Conservation (phyloP, 2,113 vertebrate species). For the Urocitellus parryii region DNA sequence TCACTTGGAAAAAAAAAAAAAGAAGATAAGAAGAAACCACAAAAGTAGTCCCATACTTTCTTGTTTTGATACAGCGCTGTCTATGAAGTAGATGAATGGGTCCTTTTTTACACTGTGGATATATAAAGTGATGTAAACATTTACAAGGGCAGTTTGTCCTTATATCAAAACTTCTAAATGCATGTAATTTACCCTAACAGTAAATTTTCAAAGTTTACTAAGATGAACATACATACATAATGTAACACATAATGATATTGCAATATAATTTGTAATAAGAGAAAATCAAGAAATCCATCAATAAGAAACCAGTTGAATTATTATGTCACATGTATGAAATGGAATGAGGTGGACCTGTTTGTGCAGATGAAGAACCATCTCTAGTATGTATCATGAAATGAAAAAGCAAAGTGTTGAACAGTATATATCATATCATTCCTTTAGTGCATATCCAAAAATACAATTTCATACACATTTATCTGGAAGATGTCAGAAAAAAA, state of each 20-base stretch:
- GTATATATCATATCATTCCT: neutral
- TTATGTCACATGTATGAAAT: neutral
- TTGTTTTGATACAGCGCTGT: neutral
- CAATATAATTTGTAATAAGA: slow-evolving; percentile 5
- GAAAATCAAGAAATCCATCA: slow-evolving; percentile 21
- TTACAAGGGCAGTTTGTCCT: slow-evolving; percentile 13
- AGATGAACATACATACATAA: neutral
- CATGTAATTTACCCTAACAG: neutral
- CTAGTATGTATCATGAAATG: slow-evolving; percentile 1
- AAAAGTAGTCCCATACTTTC: neutral
- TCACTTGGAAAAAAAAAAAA: neutral
- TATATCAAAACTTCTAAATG: slow-evolving; percentile 58
- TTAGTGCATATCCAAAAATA: slow-evolving; percentile 39
- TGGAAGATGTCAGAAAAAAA: slow-evolving; percentile 32
- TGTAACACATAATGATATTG: neutral
- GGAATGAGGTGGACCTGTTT: neutral
- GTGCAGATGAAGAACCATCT: slow-evolving; percentile 3
- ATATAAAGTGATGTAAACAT: slow-evolving; percentile 12
- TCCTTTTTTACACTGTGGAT: neutral
- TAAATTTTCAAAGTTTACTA: slow-evolving; percentile 21
- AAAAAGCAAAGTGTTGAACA: neutral
- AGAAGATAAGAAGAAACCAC: neutral
- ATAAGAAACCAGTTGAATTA: slow-evolving; percentile 31
- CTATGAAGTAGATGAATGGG: neutral
- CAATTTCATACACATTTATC: slow-evolving; percentile 41